Evolutionary conservation across 1,140 invertebrate species (phyloP).

Genomic region (Calosoma granatense): DNA sequence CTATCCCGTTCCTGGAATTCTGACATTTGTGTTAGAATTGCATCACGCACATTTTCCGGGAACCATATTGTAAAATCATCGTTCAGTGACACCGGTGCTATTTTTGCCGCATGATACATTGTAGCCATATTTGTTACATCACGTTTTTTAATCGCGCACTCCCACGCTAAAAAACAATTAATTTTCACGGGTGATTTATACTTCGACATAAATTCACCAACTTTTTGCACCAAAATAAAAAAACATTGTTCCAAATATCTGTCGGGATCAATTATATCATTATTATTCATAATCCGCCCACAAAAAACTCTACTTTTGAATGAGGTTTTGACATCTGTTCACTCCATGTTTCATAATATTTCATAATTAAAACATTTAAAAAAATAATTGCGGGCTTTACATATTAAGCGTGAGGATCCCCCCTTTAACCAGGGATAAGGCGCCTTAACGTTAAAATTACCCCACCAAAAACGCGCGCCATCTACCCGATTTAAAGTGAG

Average conservation of each 20-base stretch:
- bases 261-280: neutral
- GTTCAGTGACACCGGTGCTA: neutral
- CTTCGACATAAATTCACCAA: neutral
- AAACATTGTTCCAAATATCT: neutral
- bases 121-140: neutral
- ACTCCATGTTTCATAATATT: too few relatives aligned
- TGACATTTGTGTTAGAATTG: constrained; percentile 8
- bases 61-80: neutral
- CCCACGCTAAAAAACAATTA: neutral
- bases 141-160: neutral
- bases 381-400: too few relatives aligned
- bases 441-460: too few relatives aligned
- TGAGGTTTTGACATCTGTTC: neutral
- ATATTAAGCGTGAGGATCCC: too few relatives aligned
- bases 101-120: neutral
- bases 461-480: too few relatives aligned
- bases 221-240: neutral
- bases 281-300: neutral
- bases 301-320: neutral
- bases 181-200: neutral
- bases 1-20: constrained; percentile 14
- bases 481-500: too few relatives aligned
- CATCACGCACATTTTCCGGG: neutral
- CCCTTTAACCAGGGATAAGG: too few relatives aligned
- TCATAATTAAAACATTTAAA: too few relatives aligned